Base-by-base conservation (phyloP, 2,113 vertebrate species). In the Lophura nycthemera region DNA sequence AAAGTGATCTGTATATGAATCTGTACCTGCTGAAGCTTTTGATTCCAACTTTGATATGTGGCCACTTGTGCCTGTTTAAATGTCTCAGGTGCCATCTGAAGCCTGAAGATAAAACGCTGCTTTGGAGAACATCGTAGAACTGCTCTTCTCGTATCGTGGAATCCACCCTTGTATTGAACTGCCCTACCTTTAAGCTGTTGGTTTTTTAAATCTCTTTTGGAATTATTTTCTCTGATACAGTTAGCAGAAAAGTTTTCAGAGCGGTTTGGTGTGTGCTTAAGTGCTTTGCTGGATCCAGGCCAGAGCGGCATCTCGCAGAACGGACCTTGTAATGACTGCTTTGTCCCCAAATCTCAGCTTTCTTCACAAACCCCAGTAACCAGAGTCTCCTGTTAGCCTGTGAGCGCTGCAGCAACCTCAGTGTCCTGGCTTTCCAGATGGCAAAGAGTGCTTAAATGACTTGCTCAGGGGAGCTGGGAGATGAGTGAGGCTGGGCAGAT, bases 271-370 rank as follows among this genome's bases (percentile, higher is more conserved):
- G 10, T 75, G 87, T 80, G 72, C 65, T 81, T 77, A 88, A 94
- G 83, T 83, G 88, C 85, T 84, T 72, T 95, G 24, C 76, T 96
- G 94, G 94, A 80, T 89, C 45, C 52, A 38, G 72, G 89, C 94
- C 91, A 94, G 94, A 91, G 85, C 72, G 56, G 84, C 87, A 81
- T 89, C 93, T 92, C 91, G 72, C 67, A 83, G 84, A 47, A 47
- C 9, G 9, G 45, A 93, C 87, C 75, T 4, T 52, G 4, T 83
- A 79, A 95, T 85, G 90, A 77, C 91, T 95, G 73, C 32, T 89
- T 75, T 34, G 86, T 92, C 86, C 90, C 8, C 61, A 72, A 87
- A 95, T 95, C 79, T 70, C 91, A 88, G 91, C 77, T 92, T 93
- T 80, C 88, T 64, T 88, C 73, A 71, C 76, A 86, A 92, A 83